Evolutionary conservation across 1,140 invertebrate genomes (phyloP), one percentile per base, ranked within the genome.

Genomic region (Medauroidea extradentata): DNA sequence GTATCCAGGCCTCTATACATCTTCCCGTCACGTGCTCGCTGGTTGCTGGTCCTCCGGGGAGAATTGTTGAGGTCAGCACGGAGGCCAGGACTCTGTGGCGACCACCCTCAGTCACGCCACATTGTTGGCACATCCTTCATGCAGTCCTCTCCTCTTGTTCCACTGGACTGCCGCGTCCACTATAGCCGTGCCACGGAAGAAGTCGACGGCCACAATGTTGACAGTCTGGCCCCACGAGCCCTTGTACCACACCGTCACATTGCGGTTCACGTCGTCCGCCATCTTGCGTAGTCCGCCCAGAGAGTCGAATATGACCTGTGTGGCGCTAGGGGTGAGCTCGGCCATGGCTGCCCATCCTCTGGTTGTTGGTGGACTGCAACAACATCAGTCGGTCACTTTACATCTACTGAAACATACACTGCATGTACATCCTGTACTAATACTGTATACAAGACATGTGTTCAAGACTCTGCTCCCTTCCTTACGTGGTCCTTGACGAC

Each of bases 201-300:
- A 86, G 66, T 87, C 85, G 2, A 78, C 80, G 0, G 84, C 77
- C 2, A 87, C 80, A 25, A 86, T 81, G 65, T 86, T 85, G 2
- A 79, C 80, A 25, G 69, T 74, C 1, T 68, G 52, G 48, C 81
- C 80, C 77, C 82, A 79, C 13, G 73, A 72, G 1, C 69, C 64
- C 1, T 75, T 72, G 63, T 84, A 83, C 69, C 83, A 81, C 41
- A 73, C 69, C 0, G 81, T 82, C 3, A 83, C 73, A 13, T 82
- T 77, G 19, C 72, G 69, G 67, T 86, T 86, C 3, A 84, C 76
- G 14, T 67, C 65, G 43, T 82, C 75, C 14, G 85, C 83, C 78
- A 83, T 79, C 64, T 77, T 71, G 9, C 79, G 69, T 5, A 85
- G 69, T 5, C 79, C 78, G 13, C 78, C 79, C 14, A 79, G 68